Evolutionary conservation across 2,113 vertebrate genomes (phyloP).

Genomic region (Aythya baeri): DNA sequence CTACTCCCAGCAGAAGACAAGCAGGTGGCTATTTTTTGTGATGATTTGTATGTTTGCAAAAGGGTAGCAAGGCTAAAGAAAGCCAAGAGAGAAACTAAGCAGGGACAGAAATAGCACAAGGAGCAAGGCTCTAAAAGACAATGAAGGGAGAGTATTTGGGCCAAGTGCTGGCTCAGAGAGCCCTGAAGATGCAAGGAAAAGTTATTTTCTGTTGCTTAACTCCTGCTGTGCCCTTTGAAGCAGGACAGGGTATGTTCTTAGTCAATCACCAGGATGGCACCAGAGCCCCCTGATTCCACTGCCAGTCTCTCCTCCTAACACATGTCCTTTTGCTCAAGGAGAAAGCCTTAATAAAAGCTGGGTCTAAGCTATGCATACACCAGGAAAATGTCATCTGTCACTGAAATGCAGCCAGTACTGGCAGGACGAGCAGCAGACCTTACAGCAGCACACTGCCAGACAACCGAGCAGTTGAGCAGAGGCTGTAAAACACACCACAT

Average conservation of each 20-base stretch:
- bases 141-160: not conserved
- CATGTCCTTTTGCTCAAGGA: constrained; percentile 25
- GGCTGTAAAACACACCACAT: not conserved
- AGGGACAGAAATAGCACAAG: not conserved
- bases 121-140: not conserved
- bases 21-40: not conserved
- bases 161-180: not conserved
- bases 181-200: not conserved
- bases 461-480: not conserved
- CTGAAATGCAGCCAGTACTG: not conserved
- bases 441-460: not conserved
- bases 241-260: not conserved
- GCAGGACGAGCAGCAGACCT: not conserved
- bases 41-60: not conserved
- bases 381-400: constrained; percentile 35
- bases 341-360: constrained; percentile 2
- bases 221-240: constrained; percentile 9
- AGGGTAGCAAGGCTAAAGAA: not conserved
- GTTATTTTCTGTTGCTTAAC: not conserved
- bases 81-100: not conserved
- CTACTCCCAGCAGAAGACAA: not conserved
- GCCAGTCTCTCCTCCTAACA: not conserved
- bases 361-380: not conserved
- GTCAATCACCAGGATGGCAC: not conserved
- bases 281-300: not conserved